A percentile compares a stretch with the other conserved stretches of the same genome.
Evolutionary conservation across 2,888 invertebrate species (phyloP).

Genomic region (Choreutis nemorana): DNA sequence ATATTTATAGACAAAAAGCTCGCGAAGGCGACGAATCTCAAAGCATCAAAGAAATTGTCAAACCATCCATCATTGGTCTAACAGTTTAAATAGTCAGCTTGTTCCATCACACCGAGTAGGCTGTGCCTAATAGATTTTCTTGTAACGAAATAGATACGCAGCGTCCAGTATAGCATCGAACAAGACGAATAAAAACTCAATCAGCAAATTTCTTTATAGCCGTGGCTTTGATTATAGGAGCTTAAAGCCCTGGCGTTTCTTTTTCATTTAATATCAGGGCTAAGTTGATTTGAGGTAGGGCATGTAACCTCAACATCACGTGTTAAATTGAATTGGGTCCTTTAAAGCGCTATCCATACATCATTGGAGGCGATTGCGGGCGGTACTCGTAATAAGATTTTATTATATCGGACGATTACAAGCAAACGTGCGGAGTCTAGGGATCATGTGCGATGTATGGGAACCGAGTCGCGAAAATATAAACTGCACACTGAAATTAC

Average conservation of each 20-base stretch:
- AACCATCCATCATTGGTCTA: conserved; percentile 36
- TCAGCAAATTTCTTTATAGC: too few relatives aligned
- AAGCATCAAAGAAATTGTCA: conserved; percentile 35
- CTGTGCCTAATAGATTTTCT: conserved; percentile 42
- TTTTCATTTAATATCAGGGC: too few relatives aligned
- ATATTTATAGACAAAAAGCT: conserved; percentile 39
- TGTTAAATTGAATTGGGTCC: conserved; percentile 35
- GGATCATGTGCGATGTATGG: conserved; percentile 41
- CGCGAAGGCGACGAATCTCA: conserved; percentile 30
- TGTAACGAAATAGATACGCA: too few relatives aligned
- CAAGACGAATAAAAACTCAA: too few relatives aligned
- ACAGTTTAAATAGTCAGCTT: conserved; percentile 32
- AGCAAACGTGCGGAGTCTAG: conserved; percentile 46
- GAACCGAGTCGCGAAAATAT: conserved; percentile 21
- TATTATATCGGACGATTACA: conserved; percentile 53
- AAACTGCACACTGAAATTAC: too few relatives aligned
- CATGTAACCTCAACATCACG: conserved; percentile 11
- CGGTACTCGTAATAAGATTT: conserved; percentile 50
- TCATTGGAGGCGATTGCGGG: conserved; percentile 37
- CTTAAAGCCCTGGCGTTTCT: too few relatives aligned
- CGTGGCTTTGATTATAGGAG: too few relatives aligned
- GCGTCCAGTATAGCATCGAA: too few relatives aligned
- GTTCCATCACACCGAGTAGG: conserved; percentile 37
- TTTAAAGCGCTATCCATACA: conserved; percentile 38
- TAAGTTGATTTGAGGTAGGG: too few relatives aligned